Percentiles rank a stretch among this genome's conserved stretches.
Evolutionary conservation across 1,140 invertebrate species (phyloP).

Genomic region (Zaprionus taronus): DNA sequence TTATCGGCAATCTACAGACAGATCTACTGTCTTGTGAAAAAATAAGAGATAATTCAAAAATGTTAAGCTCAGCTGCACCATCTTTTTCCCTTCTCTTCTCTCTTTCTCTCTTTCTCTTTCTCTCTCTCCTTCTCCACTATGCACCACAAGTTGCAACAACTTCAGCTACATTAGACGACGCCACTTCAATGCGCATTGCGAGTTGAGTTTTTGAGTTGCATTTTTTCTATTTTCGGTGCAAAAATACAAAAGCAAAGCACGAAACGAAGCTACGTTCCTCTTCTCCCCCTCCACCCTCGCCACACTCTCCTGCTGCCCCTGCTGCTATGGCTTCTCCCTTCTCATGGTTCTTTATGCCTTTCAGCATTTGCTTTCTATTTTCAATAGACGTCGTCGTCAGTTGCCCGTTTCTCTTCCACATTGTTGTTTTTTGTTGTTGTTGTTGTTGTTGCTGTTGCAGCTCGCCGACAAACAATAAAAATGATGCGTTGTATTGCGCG

Average conservation of each 20-base stretch:
- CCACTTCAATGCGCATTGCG: conserved; percentile 74
- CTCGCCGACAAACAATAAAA: conserved; percentile 80
- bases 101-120: too few relatives aligned
- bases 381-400: conserved; percentile 70
- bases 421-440: conserved; percentile 40
- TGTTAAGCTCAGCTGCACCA: conserved; percentile 33
- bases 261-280: conserved; percentile 46
- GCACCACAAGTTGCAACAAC: conserved; percentile 37
- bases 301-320: background rate
- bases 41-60: conserved; percentile 49
- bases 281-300: background rate
- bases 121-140: background rate
- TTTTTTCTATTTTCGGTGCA: conserved; percentile 80
- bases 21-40: background rate
- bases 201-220: conserved; percentile 59
- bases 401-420: conserved; percentile 34
- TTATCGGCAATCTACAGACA: background rate
- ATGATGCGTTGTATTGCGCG: conserved; percentile 80
- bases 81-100: background rate
- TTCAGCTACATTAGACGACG: conserved; percentile 72
- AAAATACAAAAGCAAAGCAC: conserved; percentile 81
- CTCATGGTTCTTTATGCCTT: conserved; percentile 45
- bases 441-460: conserved; percentile 33
- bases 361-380: conserved; percentile 79
- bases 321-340: background rate